phyloP scores from a whole-genome alignment of 2,888 invertebrate species.

The Hydriomena furcata region DNA sequence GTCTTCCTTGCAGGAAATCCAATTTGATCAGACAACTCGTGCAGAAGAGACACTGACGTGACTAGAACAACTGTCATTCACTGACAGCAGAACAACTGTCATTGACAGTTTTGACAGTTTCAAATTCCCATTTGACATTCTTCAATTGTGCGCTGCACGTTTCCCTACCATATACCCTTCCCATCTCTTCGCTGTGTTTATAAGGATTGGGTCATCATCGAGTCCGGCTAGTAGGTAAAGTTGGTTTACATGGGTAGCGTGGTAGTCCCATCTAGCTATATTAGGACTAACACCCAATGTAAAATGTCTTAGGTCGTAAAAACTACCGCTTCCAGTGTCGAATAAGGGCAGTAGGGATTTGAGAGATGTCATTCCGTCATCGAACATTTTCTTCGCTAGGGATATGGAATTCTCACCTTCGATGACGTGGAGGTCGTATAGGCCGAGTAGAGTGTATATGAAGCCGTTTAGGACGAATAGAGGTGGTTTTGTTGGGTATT shows the following conservation, averaged over 20 bases:
- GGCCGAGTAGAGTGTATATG: conserved; percentile 97
- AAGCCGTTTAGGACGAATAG: conserved; percentile 99
- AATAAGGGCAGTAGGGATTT: conserved; percentile 94
- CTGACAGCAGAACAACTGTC: too few relatives aligned
- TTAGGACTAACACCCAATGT: conserved; percentile 95
- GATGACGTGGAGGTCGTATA: conserved; percentile 96
- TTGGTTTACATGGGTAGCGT: conserved; percentile 98
- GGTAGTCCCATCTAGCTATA: conserved; percentile 99
- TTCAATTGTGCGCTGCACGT: conserved; percentile 95
- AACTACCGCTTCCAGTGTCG: conserved; percentile 97
- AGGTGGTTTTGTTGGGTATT: conserved; percentile 97
- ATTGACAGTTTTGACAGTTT: conserved; percentile 18
- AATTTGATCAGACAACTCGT: too few relatives aligned
- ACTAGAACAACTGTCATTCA: conserved; percentile 9
- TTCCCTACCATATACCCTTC: conserved; percentile 98
- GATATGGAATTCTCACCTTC: conserved; percentile 88
- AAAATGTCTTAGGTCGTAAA: conserved; percentile 97
- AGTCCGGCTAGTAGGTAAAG: conserved; percentile 93
- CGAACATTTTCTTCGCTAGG: conserved; percentile 90
- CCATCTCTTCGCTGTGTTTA: conserved; percentile 95
- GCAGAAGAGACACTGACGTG: conserved; percentile 22
- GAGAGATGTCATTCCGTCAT: conserved; percentile 93
- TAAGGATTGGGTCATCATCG: conserved; percentile 91
- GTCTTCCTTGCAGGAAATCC: too few relatives aligned
- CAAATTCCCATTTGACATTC: background rate